These are phyloP conservation scores for Drosophila melanogaster DNA, from an alignment of 1,140 invertebrate genomes.

Conservation along the genomic window Release_6_plus_ISO1_MT NC_004354.4:751001-751500, in stretches of 20 bases:
- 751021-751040: too few relatives aligned
- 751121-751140: too few relatives aligned
- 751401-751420: constrained; percentile 42
- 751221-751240: constrained; percentile 15
- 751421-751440: not conserved
- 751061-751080: not conserved
- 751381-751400: constrained; percentile 43
- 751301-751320: constrained; percentile 54
- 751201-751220: constrained; percentile 16
- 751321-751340: constrained; percentile 55
- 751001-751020: not conserved
- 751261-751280: constrained; percentile 57
- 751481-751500: constrained; percentile 70
- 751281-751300: constrained; percentile 76
- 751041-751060: not conserved
- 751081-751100: not conserved
- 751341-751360: constrained; percentile 15
- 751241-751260: constrained; percentile 6
- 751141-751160: constrained; percentile 59
- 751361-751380: constrained; percentile 40
- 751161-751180: constrained; percentile 45
- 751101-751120: too few relatives aligned
- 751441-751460: not conserved
- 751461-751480: not conserved
- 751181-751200: constrained; percentile 10